Percentiles rank a stretch among this genome's conserved stretches.
Evolutionary conservation across 1,140 invertebrate genomes (phyloP).

Genomic region (Pachypsylla venusta): DNA sequence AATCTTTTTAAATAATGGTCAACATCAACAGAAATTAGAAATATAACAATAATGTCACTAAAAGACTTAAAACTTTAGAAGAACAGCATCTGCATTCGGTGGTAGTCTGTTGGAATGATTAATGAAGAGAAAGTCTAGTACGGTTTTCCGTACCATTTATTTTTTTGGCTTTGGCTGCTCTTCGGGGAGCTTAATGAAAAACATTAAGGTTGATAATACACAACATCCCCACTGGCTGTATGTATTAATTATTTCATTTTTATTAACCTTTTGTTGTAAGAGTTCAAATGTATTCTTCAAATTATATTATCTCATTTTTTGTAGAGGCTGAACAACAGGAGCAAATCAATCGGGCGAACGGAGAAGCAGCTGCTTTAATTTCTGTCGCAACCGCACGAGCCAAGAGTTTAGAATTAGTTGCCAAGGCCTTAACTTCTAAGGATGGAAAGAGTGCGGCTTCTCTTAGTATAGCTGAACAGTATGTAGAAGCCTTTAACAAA

Average conservation of each 20-base stretch:
- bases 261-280: too few species aligned
- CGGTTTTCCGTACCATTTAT: too few species aligned
- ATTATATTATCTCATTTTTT: conserved; percentile 21
- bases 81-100: too few species aligned
- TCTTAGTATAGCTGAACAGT: conserved; percentile 86
- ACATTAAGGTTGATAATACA: too few species aligned
- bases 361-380: conserved; percentile 75
- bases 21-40: too few species aligned
- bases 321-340: conserved; percentile 70
- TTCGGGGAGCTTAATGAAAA: too few species aligned
- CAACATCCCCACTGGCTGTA: conserved; percentile 5
- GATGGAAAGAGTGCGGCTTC: conserved; percentile 76
- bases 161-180: too few species aligned
- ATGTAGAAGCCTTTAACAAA: conserved; percentile 83
- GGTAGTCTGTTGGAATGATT: too few species aligned
- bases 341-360: conserved; percentile 71
- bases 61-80: too few species aligned
- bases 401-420: conserved; percentile 56
- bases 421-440: conserved; percentile 45
- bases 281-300: neutral
- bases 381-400: conserved; percentile 72
- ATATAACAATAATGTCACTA: too few species aligned
- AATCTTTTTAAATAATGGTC: too few species aligned
- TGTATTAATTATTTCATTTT: neutral
- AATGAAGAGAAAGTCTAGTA: too few species aligned